Conservation (phyloP, 2,888 invertebrate genomes). For the Diogma glabrata region DNA sequence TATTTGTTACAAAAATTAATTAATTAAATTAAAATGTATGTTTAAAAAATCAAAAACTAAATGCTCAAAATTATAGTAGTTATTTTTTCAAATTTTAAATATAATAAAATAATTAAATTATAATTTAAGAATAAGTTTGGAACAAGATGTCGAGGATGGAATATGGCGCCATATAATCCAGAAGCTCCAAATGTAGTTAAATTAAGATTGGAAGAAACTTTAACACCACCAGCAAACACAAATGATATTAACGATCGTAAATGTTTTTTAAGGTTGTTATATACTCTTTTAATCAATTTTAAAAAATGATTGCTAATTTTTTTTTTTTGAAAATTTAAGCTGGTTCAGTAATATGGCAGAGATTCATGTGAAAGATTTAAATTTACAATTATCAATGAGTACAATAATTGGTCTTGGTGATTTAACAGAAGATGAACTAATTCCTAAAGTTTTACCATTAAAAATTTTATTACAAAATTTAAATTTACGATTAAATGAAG, state of each 20-base stretch:
- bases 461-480: conserved; percentile 66
- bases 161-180: conserved; percentile 47
- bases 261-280: conserved; percentile 29
- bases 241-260: conserved; percentile 29
- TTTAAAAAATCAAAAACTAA: no score
- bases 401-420: conserved; percentile 71
- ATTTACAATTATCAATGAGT: conserved; percentile 63
- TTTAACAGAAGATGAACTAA: conserved; percentile 77
- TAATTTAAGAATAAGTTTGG: conserved; percentile 62
- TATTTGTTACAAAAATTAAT: no score
- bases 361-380: conserved; percentile 52
- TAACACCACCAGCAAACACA: conserved; percentile 35
- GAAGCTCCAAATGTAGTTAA: conserved; percentile 45
- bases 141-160: conserved; percentile 71
- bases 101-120: no score
- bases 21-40: no score
- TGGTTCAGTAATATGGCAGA: conserved; percentile 42
- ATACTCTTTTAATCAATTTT: no score
- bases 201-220: conserved; percentile 47
- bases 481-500: conserved; percentile 65
- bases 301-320: not conserved
- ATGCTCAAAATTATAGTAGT: no score
- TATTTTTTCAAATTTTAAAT: no score
- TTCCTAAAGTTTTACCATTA: conserved; percentile 68
- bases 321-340: no score